Evolutionary conservation across 2,888 invertebrate genomes (phyloP).

Genomic region (Drosophila imparisetae): DNA sequence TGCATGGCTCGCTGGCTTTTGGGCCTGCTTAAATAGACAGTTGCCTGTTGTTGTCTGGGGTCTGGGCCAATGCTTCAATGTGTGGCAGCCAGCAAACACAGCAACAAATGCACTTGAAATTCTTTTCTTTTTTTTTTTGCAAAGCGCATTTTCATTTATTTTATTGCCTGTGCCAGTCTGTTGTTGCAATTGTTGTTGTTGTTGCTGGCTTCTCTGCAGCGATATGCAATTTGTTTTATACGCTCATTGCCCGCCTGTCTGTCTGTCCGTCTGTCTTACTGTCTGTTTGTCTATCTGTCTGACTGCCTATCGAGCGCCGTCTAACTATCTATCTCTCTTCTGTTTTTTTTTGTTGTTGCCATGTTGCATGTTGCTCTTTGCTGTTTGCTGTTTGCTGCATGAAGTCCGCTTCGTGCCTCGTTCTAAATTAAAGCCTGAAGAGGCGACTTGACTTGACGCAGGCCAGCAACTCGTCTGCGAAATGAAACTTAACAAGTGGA

Average conservation of each 20-base stretch:
- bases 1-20: constrained; percentile 68
- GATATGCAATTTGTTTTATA: constrained; percentile 74
- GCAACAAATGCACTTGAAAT: constrained; percentile 65
- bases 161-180: constrained; percentile 53
- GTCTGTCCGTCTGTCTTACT: constrained; percentile 16
- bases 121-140: constrained; percentile 33
- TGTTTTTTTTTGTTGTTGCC: constrained; percentile 20
- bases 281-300: constrained; percentile 28
- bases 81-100: constrained; percentile 34
- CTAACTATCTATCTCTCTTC: constrained; percentile 51
- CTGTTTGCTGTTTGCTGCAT: constrained; percentile 17
- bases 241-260: constrained; percentile 62
- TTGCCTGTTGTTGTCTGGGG: constrained; percentile 48
- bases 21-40: constrained; percentile 63
- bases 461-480: constrained; percentile 63
- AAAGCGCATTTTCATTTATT: constrained; percentile 68
- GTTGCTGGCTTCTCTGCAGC: constrained; percentile 48
- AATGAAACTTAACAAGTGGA: constrained; percentile 74
- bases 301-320: constrained; percentile 50
- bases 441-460: constrained; percentile 44
- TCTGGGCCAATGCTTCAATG: constrained; percentile 49
- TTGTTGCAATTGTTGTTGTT: constrained; percentile 20
- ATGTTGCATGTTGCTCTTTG: constrained; percentile 28
- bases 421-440: constrained; percentile 71
- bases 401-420: constrained; percentile 43